A percentile compares a stretch with the other conserved stretches of the same genome.
These are phyloP conservation scores for Ctena decussata DNA, from an alignment of 2,888 invertebrate genomes.

Conservation along the genomic window DNA sequence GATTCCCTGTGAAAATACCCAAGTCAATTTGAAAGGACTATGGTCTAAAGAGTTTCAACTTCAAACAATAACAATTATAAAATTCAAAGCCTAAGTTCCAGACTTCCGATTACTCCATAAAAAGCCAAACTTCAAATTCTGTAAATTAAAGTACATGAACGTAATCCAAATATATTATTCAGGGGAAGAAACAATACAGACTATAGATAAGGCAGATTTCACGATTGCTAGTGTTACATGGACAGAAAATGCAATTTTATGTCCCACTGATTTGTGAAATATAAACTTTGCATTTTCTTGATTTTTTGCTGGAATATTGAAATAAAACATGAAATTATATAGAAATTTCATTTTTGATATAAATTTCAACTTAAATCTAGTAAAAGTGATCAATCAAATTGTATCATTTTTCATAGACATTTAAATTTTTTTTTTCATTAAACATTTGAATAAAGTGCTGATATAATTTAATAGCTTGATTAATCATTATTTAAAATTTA, in stretches of 20 bases:
- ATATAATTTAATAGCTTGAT: background rate
- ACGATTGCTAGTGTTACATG: conserved; percentile 10
- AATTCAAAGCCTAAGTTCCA: no score
- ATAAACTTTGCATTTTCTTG: conserved; percentile 8
- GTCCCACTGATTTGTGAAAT: conserved; percentile 14
- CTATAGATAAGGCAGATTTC: conserved; percentile 24
- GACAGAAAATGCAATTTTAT: background rate
- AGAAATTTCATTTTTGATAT: conserved; percentile 12
- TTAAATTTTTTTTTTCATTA: conserved; percentile 11
- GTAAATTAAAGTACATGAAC: no score
- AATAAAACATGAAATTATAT: conserved; percentile 1
- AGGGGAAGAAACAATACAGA: no score
- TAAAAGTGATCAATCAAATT: conserved; percentile 2
- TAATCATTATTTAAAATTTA: conserved; percentile 1
- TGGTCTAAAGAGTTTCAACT: no score
- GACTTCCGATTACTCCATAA: no score
- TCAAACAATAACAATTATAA: no score
- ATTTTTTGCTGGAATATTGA: conserved; percentile 14
- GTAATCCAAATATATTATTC: no score
- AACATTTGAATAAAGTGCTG: conserved; percentile 20
- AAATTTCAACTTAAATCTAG: background rate
- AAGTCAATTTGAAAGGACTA: no score
- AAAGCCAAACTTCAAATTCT: no score
- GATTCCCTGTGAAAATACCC: no score
- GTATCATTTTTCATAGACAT: background rate